Evolutionary conservation across 2,113 vertebrate species (phyloP).

Genomic region (Petrocephalus microphthalmus): DNA sequence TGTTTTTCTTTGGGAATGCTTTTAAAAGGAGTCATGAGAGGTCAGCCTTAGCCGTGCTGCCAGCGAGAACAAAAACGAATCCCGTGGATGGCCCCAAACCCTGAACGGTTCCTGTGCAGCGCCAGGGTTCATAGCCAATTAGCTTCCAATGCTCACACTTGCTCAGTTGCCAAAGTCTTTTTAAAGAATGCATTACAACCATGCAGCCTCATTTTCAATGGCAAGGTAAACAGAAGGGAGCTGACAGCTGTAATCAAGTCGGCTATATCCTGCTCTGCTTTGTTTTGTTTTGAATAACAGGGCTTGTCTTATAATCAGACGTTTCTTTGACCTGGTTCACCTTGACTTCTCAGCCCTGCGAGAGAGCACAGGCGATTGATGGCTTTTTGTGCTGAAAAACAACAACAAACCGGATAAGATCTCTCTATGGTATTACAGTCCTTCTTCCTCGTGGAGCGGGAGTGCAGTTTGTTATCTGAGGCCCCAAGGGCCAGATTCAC

Average conservation of each 20-base stretch:
- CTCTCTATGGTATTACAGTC: constrained; percentile 3
- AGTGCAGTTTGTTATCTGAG: constrained; percentile 3
- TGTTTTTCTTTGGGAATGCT: constrained; percentile 9
- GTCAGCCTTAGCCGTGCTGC: constrained; percentile 23
- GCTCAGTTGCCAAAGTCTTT: constrained; percentile 36
- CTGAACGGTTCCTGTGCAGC: constrained; percentile 15
- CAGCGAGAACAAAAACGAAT: constrained; percentile 21
- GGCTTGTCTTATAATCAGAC: constrained; percentile 6
- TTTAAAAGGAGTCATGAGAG: constrained; percentile 26
- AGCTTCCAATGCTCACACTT: constrained; percentile 34
- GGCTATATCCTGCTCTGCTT: constrained; percentile 10
- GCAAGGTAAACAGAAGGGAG: constrained; percentile 33
- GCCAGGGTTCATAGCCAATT: constrained; percentile 31
- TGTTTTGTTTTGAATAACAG: constrained; percentile 11
- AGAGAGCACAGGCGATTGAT: not conserved
- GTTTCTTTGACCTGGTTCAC: constrained; percentile 9
- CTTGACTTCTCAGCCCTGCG: constrained; percentile 6
- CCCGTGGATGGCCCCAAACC: not conserved
- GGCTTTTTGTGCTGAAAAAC: constrained; percentile 9
- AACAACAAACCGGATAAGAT: constrained; percentile 5
- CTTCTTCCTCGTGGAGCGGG: not conserved
- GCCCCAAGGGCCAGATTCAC: not conserved
- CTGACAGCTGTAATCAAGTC: constrained; percentile 35
- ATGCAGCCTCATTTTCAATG: constrained; percentile 29
- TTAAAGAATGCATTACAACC: constrained; percentile 26